phyloP scores from a whole-genome alignment of 2,888 invertebrate species.

The Ceraclea dissimilis region DNA sequence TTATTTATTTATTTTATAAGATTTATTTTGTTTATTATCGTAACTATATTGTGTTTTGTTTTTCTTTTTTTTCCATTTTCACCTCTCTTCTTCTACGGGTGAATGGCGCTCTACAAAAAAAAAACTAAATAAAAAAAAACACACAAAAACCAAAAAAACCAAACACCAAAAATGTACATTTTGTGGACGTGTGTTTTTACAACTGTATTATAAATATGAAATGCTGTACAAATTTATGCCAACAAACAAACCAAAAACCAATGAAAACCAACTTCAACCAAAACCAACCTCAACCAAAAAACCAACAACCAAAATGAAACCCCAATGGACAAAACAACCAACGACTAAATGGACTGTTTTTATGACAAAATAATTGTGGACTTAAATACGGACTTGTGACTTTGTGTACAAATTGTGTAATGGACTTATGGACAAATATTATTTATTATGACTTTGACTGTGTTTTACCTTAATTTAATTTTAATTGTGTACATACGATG shows the following conservation, averaged over 20 bases:
- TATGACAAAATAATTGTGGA: constrained; percentile 1
- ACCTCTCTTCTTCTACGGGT: constrained; percentile 44
- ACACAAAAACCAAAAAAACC: constrained; percentile 21
- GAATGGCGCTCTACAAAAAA: constrained; percentile 40
- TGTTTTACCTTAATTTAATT: neutral
- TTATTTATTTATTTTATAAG: neutral
- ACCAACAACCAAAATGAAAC: constrained; percentile 10
- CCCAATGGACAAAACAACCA: constrained; percentile 12
- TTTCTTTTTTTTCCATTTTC: constrained; percentile 48
- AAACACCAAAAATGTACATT: constrained; percentile 23
- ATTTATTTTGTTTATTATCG: constrained; percentile 12
- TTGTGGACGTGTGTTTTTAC: constrained; percentile 13
- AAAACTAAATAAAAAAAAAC: constrained; percentile 31
- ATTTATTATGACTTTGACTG: neutral
- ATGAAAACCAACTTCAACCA: constrained; percentile 1
- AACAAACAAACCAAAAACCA: constrained; percentile 11
- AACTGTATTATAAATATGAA: neutral
- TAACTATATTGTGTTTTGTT: constrained; percentile 45
- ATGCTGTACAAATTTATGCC: constrained; percentile 12
- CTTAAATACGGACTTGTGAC: constrained; percentile 4
- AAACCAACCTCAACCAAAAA: constrained; percentile 9
- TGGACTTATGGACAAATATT: constrained; percentile 1
- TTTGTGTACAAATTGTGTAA: constrained; percentile 2
- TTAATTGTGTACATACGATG: neutral
- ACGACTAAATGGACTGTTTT: constrained; percentile 2